Conservation (phyloP, 2,888 invertebrate genomes). For the Caenorhabditis afra region DNA sequence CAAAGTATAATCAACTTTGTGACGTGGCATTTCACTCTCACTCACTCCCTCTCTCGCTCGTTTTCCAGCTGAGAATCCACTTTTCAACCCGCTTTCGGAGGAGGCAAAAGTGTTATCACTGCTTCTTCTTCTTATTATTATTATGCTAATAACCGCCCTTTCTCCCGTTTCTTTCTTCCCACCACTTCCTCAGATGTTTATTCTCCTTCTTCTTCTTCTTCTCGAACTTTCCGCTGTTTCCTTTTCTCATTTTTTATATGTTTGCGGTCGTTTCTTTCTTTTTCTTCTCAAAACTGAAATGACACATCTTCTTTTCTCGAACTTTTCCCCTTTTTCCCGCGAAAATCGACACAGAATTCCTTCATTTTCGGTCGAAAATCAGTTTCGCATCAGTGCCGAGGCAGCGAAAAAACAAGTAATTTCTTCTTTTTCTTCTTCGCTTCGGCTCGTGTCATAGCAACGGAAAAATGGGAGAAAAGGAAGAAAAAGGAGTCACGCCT, state of each 20-base stretch:
- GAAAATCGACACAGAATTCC: no score
- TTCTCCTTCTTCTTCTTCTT: slow-evolving; percentile 30
- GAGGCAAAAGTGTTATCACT: slow-evolving; percentile 1
- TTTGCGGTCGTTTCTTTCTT: background rate
- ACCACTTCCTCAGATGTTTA: slow-evolving; percentile 35
- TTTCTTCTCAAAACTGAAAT: background rate
- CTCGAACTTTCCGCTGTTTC: background rate
- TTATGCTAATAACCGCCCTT: slow-evolving; percentile 46
- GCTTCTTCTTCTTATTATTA: background rate
- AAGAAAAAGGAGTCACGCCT: background rate
- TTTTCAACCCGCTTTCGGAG: background rate
- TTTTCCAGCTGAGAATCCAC: slow-evolving; percentile 11
- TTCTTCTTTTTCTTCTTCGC: background rate
- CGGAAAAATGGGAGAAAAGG: background rate
- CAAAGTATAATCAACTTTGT: slow-evolving; percentile 38
- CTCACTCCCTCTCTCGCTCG: background rate
- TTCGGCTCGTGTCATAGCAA: background rate
- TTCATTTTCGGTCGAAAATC: background rate
- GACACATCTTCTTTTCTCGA: background rate
- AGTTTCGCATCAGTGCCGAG: background rate
- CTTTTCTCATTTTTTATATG: background rate
- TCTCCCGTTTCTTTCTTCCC: background rate
- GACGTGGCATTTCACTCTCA: slow-evolving; percentile 18
- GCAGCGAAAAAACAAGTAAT: background rate
- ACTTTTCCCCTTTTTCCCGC: no score